Base-by-base conservation (phyloP, 2,797 vertebrate species). In the Sebastes taczanowskii region DNA sequence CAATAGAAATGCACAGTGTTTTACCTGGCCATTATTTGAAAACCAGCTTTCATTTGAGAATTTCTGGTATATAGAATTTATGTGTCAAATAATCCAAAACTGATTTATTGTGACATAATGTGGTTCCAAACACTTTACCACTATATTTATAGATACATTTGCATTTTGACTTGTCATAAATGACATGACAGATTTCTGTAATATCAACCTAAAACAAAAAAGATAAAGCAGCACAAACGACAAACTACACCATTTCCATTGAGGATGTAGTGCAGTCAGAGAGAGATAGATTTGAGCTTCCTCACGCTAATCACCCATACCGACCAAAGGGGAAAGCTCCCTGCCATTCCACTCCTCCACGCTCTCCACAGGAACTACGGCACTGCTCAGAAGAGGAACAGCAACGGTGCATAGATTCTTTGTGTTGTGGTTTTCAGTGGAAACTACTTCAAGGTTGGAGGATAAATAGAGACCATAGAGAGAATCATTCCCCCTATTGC, bases 261-360 rank as follows among this genome's bases (percentile, higher is more conserved):
- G 13, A 29, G 42, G 46, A 56, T 34, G 7, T 25, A 16, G 5
- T 23, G 8, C 27, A 53, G 35, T n/a, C 42, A 46, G 2, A 60
- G 11, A 72, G 27, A 18, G 32, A 32, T 2, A 62, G 8, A 25
- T 25, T n/a, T 30, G 22, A 46, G 32, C 32, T 9, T 34, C 32
- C 9, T 34, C 32, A 34, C 32, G 32, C 13, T 34, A 20, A 29
- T 59, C 52, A 72, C 18, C 18, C 2, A 1, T 23, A 29, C 7
- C n/a, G 52, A 75, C 71, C 74, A 79, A 59, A 72, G 46, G 59
- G 27, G 22, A 69, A 30, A 32, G 9, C 46, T 67, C 23, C 32
- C 55, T 3, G 0, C 7, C 5, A 8, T 29, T 38, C 29, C 20
- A 58, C 11, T 34, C 20, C 6, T 46, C 14, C 13, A 1, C 7